Conservation (phyloP, 2,797 vertebrate species). For the Enteromius thamalakanensis region DNA sequence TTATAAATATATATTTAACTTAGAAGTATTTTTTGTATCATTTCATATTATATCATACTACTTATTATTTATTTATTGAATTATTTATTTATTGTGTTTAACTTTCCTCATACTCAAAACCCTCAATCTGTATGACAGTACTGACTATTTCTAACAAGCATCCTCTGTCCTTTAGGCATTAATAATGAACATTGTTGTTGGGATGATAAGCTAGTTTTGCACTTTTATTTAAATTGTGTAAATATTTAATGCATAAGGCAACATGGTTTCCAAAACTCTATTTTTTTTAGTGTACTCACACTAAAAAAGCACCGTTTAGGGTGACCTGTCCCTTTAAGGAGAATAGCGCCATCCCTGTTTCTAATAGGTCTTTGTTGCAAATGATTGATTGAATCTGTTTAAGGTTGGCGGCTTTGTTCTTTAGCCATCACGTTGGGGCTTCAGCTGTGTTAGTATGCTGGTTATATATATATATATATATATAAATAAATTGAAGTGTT, state of each 20-base stretch:
- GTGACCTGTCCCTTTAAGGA: not conserved
- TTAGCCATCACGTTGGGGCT: not conserved
- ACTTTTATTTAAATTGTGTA: not conserved
- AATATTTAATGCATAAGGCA: not conserved
- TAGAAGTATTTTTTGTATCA: not conserved
- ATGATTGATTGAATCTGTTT: conserved; percentile 31
- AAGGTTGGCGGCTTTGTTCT: conserved; percentile 10
- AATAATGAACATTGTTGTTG: not conserved
- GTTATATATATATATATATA: not conserved
- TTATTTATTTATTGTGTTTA: no score
- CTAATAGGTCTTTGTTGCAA: conserved; percentile 26
- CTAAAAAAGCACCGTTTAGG: not conserved
- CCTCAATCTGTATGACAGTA: not conserved
- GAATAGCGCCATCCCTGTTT: not conserved
- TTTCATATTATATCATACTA: not conserved
- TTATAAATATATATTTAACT: not conserved
- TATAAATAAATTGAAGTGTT: no score
- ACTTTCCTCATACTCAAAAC: not conserved
- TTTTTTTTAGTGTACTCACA: no score
- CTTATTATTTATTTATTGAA: not conserved
- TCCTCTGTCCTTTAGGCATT: not conserved
- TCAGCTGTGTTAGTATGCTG: not conserved
- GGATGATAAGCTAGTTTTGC: not conserved
- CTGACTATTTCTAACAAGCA: conserved; percentile 1
- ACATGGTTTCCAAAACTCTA: not conserved